Conservation (phyloP, 2,113 vertebrate genomes). For the Triplophysa tibetana region DNA sequence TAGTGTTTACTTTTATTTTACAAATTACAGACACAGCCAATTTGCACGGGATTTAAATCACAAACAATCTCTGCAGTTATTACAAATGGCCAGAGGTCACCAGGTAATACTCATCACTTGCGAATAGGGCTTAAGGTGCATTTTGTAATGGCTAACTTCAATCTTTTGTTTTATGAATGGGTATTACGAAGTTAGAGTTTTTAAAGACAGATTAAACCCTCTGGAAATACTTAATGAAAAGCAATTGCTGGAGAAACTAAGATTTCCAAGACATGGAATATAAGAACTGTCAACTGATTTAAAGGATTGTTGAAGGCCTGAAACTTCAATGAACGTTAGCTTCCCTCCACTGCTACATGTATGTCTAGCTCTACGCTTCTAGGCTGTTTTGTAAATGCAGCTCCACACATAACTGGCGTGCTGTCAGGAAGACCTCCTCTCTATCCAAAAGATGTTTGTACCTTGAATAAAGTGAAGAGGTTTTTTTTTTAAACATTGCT, state of each 20-base stretch:
- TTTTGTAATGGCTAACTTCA: background rate
- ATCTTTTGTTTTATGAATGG: background rate
- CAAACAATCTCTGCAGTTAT: too few species aligned
- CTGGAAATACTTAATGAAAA: background rate
- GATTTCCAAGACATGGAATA: background rate
- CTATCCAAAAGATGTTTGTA: background rate
- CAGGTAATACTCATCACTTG: too few species aligned
- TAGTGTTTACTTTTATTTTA: too few species aligned
- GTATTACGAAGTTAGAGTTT: background rate
- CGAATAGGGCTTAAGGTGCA: too few species aligned
- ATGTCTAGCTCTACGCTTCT: background rate
- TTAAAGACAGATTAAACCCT: background rate
- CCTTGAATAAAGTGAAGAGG: background rate
- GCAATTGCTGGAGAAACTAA: background rate
- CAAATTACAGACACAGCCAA: too few species aligned
- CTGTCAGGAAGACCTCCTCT: background rate
- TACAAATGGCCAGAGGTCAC: too few species aligned
- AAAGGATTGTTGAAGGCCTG: background rate
- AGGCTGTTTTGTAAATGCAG: conserved; percentile 4
- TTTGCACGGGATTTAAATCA: too few species aligned
- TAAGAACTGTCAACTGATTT: background rate
- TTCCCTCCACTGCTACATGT: background rate
- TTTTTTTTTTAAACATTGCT: background rate
- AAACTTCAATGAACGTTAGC: background rate
- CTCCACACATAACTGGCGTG: background rate